Base-by-base conservation (phyloP, 2,113 vertebrate species). In the Synodontis membranacea region DNA sequence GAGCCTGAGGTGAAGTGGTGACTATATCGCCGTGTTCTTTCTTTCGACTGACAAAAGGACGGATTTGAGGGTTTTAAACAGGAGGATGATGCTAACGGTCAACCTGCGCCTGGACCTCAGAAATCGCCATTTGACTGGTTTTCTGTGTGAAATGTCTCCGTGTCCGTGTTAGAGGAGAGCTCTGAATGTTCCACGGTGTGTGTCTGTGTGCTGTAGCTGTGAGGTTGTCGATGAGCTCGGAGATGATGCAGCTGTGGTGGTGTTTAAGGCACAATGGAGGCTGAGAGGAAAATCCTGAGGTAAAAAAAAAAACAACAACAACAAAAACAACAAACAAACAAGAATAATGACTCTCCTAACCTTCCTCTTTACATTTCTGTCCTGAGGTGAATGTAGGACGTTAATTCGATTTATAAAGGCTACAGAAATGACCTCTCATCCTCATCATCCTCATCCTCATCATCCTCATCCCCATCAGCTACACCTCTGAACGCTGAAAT, bases 401-500 rank as follows among this genome's bases (percentile, higher is more conserved):
- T 80, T 56, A 34, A 39, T 37, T 14, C 34, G 34, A n/a, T n/a
- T 39, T 25, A 56, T 5, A 39, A 1, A 58, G 52, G 34, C 78
- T 48, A n/a, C 60, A 21, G 81, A 82, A 23, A 82, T 82, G 60
- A 64, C 81, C 58, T 48, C 17, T 83, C 60, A 44, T 9, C 52
- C 1, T 39, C 39, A 1, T 31, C 74, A 6, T n/a, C 72, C 5
- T 15, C 74, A n/a, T 17, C 72, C 5, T n/a, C 46, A 19, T 17
- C 28, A 8, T 52, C 75, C 12, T 34, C 76, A 39, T 4, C 78
- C 14, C 31, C 46, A 34, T 50, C 75, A 34, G 11, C 8, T 9
- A 34, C 78, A 70, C 85, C 82, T 83, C 83, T 72, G 7, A 90
- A 93, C 70, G 34, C 66, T 88, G 56, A 76, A 91, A 89, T 88